Evolutionary conservation across 92 coral and sea anemone genomes (phyloP).

Genomic region (Bergia sp.): DNA sequence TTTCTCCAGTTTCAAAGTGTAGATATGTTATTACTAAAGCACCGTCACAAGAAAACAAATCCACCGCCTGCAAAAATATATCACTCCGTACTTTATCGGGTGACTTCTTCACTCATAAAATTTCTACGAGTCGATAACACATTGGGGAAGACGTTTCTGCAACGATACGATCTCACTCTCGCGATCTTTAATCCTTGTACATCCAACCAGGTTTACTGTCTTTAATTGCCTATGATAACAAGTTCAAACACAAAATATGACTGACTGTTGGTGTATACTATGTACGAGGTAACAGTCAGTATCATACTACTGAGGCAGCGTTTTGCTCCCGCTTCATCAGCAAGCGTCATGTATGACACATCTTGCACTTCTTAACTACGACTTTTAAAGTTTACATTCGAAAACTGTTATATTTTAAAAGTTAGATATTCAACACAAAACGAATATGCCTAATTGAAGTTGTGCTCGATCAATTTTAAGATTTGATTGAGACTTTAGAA

Average conservation of each 20-base stretch:
- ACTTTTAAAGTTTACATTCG: not conserved
- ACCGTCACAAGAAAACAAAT: not conserved
- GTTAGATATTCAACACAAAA: not conserved
- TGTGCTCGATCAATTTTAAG: not conserved
- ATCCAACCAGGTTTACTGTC: constrained; percentile 69
- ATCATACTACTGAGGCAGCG: not conserved
- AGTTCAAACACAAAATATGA: not conserved
- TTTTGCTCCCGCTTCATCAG: not conserved
- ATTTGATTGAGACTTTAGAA: not conserved
- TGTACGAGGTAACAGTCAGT: not conserved
- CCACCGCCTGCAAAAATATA: not conserved
- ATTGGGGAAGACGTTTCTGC: constrained; percentile 71
- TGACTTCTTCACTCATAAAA: not conserved
- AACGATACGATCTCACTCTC: constrained; percentile 73
- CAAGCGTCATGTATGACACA: not conserved
- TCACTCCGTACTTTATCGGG: not conserved
- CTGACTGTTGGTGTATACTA: not conserved
- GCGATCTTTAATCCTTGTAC: constrained; percentile 75
- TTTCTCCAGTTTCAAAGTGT: no score
- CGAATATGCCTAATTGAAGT: no score
- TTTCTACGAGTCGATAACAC: constrained; percentile 64
- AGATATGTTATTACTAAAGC: not conserved
- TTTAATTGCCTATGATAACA: constrained; percentile 62
- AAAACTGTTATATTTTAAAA: no score
- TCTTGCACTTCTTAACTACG: not conserved